These are phyloP conservation scores for Ectropis grisescens DNA, from an alignment of 1,140 invertebrate species.

Conservation along the genomic window DNA sequence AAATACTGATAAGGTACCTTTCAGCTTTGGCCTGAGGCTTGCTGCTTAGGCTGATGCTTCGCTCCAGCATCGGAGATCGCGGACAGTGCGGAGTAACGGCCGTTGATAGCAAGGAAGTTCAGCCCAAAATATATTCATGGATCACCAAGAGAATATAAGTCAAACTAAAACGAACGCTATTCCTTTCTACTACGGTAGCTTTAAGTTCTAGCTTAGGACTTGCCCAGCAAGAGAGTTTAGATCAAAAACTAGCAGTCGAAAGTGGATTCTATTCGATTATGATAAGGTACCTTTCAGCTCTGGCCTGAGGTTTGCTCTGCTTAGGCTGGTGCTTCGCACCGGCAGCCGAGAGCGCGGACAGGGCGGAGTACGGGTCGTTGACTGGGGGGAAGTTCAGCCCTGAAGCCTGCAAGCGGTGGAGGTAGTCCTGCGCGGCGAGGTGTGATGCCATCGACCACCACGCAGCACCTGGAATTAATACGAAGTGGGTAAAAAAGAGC, in stretches of 20 bases:
- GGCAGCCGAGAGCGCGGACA: conserved; percentile 44
- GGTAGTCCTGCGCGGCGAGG: conserved; percentile 86
- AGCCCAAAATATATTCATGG: no score
- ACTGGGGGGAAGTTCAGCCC: conserved; percentile 74
- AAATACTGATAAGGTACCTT: no score
- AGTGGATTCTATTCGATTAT: no score
- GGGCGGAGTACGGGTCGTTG: conserved; percentile 67
- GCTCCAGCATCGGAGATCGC: conserved; percentile 36
- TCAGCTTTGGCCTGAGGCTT: conserved; percentile 36
- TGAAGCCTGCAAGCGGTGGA: conserved; percentile 82
- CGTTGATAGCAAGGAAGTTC: conserved; percentile 69
- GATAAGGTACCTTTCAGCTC: conserved; percentile 48
- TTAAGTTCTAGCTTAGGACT: no score
- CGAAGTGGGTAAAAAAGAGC: not conserved
- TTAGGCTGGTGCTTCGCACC: conserved; percentile 42
- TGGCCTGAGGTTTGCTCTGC: conserved; percentile 31
- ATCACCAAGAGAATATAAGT: no score
- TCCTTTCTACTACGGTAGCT: no score
- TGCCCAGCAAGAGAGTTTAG: no score
- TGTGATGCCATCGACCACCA: conserved; percentile 93
- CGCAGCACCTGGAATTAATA: conserved; percentile 73
- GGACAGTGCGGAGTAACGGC: conserved; percentile 68
- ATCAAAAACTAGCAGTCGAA: no score
- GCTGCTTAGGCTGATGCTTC: conserved; percentile 46
- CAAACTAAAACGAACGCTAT: no score